Percentiles rank a stretch among this genome's conserved stretches.
Evolutionary conservation across 92 coral and sea anemone genomes (phyloP).

Genomic region (Epizoanthus scotinus): DNA sequence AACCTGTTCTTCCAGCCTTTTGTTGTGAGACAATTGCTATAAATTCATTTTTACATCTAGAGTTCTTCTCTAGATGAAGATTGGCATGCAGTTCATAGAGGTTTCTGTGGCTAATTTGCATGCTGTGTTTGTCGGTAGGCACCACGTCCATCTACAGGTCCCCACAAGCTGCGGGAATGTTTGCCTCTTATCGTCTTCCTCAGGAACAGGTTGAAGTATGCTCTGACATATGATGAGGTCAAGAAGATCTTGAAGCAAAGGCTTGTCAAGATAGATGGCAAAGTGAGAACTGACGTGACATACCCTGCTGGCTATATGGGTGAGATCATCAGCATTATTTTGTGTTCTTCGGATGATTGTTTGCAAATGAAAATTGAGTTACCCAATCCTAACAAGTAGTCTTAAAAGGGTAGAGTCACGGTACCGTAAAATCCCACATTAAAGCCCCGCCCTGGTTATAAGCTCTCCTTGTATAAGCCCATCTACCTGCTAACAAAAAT

Average conservation of each 20-base stretch:
- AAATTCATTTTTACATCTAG: too few relatives aligned
- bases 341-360: not conserved
- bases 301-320: slow-evolving; percentile 99
- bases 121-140: slow-evolving; percentile 58
- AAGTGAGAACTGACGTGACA: slow-evolving; percentile 93
- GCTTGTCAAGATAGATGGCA: slow-evolving; percentile 96
- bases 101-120: not conserved
- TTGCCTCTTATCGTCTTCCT: slow-evolving; percentile 90
- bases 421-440: too few relatives aligned
- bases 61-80: not conserved
- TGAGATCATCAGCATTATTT: slow-evolving; percentile 36
- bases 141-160: slow-evolving; percentile 99
- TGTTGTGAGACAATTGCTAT: too few relatives aligned
- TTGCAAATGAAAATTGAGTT: not conserved
- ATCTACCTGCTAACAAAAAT: too few relatives aligned
- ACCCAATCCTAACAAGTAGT: not conserved
- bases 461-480: too few relatives aligned
- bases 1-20: too few relatives aligned
- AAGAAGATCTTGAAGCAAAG: slow-evolving; percentile 94
- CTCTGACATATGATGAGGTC: slow-evolving; percentile 91
- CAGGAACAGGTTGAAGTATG: slow-evolving; percentile 97
- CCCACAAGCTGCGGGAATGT: slow-evolving; percentile 97
- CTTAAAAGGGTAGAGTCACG: too few relatives aligned
- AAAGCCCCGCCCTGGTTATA: too few relatives aligned
- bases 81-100: not conserved